Evolutionary conservation across 2,113 vertebrate genomes (phyloP).

Genomic region (Notarius lentiginosus): DNA sequence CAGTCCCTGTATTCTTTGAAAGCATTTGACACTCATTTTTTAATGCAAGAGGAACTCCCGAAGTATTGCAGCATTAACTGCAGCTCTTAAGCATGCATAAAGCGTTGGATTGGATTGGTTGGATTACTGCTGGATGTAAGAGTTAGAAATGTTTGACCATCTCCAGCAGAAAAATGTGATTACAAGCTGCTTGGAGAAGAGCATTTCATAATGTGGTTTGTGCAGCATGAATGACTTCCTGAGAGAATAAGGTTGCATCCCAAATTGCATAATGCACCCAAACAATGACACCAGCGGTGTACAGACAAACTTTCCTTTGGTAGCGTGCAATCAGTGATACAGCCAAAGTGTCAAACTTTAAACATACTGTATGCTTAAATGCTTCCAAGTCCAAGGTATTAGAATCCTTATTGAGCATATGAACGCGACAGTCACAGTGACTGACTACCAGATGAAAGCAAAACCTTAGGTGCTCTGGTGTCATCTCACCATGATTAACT

Average conservation of each 20-base stretch:
- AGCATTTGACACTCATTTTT: neutral
- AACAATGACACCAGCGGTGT: neutral
- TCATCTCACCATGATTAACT: neutral
- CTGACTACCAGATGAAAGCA: neutral
- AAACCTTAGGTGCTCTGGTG: neutral
- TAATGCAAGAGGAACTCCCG: neutral
- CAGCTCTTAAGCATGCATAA: neutral
- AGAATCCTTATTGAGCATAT: too few species aligned
- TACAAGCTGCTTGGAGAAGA: neutral
- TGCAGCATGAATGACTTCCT: neutral
- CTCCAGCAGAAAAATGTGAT: neutral
- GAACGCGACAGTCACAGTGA: neutral
- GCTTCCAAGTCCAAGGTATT: too few species aligned
- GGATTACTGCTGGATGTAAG: too few species aligned
- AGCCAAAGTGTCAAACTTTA: too few species aligned
- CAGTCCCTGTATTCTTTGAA: neutral
- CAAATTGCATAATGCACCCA: neutral
- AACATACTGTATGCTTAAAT: too few species aligned
- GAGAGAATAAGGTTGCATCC: neutral
- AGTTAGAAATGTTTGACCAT: too few species aligned
- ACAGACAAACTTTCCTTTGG: too few species aligned
- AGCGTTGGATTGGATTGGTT: neutral
- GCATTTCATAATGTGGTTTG: too few species aligned
- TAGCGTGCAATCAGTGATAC: too few species aligned
- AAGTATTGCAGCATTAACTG: neutral